A percentile compares a stretch with the other conserved stretches of the same genome.
Evolutionary conservation across 1,140 invertebrate genomes (phyloP).

Genomic region (Drosophila azteca): DNA sequence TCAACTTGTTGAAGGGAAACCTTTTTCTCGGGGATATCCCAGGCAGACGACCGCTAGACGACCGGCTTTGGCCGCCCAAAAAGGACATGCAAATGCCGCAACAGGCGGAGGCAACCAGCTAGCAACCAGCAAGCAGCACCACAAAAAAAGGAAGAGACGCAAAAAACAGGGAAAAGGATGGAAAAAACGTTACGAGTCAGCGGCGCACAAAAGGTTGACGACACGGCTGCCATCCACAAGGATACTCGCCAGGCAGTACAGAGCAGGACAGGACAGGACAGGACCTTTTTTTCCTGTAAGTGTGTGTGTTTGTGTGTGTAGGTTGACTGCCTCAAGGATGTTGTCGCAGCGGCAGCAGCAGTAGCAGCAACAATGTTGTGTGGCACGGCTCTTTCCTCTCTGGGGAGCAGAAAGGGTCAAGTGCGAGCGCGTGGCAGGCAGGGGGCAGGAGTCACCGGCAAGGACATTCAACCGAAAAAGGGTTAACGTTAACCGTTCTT

Average conservation of each 20-base stretch:
- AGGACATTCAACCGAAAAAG: slow-evolving; percentile 52
- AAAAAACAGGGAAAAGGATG: background rate
- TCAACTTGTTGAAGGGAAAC: slow-evolving; percentile 49
- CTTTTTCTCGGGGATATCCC: slow-evolving; percentile 6
- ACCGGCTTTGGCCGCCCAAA: slow-evolving; percentile 5
- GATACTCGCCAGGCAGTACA: too few relatives aligned
- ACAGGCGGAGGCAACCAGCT: background rate
- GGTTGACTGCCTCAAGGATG: slow-evolving; percentile 64
- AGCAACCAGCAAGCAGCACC: background rate
- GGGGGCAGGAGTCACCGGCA: background rate
- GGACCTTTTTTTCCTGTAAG: slow-evolving; percentile 29
- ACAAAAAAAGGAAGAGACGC: slow-evolving; percentile 1
- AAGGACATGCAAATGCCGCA: slow-evolving; percentile 51
- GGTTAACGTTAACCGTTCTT: slow-evolving; percentile 45
- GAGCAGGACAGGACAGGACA: slow-evolving; percentile 29
- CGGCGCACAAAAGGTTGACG: slow-evolving; percentile 46
- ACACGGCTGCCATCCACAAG: slow-evolving; percentile 15
- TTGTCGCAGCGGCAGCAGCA: slow-evolving; percentile 16
- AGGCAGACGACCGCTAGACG: slow-evolving; percentile 46
- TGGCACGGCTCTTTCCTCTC: too few relatives aligned
- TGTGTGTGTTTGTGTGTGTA: background rate
- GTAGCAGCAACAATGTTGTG: slow-evolving; percentile 34
- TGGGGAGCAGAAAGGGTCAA: slow-evolving; percentile 64
- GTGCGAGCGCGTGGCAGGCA: slow-evolving; percentile 65
- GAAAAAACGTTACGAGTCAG: slow-evolving; percentile 42